These are phyloP conservation scores for Hoplodrina ambigua DNA, from an alignment of 2,888 invertebrate species.

Conservation along the genomic window DNA sequence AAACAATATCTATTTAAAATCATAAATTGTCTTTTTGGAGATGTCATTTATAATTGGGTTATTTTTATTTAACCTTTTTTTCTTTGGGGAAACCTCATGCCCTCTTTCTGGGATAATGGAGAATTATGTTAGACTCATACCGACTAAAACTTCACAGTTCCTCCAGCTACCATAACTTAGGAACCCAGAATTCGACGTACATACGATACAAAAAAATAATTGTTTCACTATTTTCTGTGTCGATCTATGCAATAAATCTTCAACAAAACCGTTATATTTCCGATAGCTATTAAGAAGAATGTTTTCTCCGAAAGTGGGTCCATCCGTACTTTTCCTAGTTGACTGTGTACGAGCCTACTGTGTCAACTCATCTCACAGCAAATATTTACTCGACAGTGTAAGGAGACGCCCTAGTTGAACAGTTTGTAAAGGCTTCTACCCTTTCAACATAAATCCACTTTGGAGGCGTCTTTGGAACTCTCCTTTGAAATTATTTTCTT, in stretches of 20 bases:
- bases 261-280: slow-evolving; percentile 16
- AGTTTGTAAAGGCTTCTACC: slow-evolving; percentile 72
- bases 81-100: too few species aligned
- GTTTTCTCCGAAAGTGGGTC: slow-evolving; percentile 54
- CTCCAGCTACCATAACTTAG: too few species aligned
- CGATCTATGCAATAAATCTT: not conserved
- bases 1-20: not conserved
- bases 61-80: too few species aligned
- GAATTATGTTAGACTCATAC: too few species aligned
- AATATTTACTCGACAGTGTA: slow-evolving; percentile 78
- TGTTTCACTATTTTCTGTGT: not conserved
- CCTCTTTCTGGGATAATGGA: too few species aligned
- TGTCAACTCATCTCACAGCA: slow-evolving; percentile 83
- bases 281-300: slow-evolving; percentile 41
- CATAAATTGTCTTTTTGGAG: too few species aligned
- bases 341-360: slow-evolving; percentile 68
- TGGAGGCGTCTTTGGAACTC: slow-evolving; percentile 68
- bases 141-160: too few species aligned
- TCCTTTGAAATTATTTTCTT: slow-evolving; percentile 67
- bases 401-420: slow-evolving; percentile 77
- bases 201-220: too few species aligned
- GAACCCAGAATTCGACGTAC: too few species aligned
- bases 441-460: slow-evolving; percentile 79
- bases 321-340: slow-evolving; percentile 61
- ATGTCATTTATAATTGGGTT: too few species aligned